These are phyloP conservation scores for Molossus molossus DNA, from an alignment of 2,797 vertebrate species.

Conservation along the genomic window DNA sequence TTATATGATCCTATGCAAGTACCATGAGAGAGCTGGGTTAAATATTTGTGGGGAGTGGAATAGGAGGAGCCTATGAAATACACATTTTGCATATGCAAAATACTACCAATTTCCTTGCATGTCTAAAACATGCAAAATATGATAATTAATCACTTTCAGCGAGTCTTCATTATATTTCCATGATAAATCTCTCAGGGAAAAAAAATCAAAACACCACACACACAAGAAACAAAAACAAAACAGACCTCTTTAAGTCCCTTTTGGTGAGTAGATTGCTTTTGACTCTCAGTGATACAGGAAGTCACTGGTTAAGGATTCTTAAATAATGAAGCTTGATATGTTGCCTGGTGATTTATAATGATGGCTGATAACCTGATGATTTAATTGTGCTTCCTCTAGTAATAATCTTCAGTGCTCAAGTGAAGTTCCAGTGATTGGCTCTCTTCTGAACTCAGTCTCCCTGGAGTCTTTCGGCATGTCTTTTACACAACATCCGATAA, in stretches of 20 bases:
- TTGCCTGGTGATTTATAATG: constrained; percentile 89
- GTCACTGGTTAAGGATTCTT: constrained; percentile 86
- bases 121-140: constrained; percentile 64
- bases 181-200: constrained; percentile 37
- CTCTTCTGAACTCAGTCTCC: constrained; percentile 88
- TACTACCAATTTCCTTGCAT: constrained; percentile 7
- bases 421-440: constrained; percentile 89
- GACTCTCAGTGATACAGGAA: constrained; percentile 81
- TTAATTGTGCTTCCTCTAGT: constrained; percentile 91
- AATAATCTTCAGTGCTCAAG: constrained; percentile 88
- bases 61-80: not conserved
- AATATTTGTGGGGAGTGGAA: not conserved
- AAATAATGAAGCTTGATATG: constrained; percentile 87
- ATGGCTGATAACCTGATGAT: constrained; percentile 91
- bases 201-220: constrained; percentile 10
- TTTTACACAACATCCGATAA: constrained; percentile 88
- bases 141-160: constrained; percentile 29
- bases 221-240: not conserved
- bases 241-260: constrained; percentile 65
- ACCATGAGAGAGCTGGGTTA: not conserved
- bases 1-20: not conserved
- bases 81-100: not conserved
- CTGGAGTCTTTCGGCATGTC: constrained; percentile 88
- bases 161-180: constrained; percentile 64
- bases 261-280: constrained; percentile 79